phyloP scores from a whole-genome alignment of 1,140 invertebrate genomes.

The Sinella curviseta region DNA sequence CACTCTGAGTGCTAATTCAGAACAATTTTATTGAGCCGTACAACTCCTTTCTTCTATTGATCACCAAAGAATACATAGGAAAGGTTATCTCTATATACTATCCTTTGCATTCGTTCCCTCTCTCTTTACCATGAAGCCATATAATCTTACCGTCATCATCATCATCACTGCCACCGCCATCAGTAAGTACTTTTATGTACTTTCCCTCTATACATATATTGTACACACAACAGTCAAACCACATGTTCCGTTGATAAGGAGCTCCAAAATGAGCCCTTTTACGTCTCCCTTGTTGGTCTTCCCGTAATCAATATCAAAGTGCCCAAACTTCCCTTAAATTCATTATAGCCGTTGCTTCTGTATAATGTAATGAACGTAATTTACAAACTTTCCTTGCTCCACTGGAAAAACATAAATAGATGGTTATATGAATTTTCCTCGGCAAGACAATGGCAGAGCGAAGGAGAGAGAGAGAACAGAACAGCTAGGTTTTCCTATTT shows the following conservation, averaged over 20 bases:
- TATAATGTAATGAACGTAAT: background rate
- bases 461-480: too few relatives aligned
- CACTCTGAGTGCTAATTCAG: slow-evolving; percentile 5
- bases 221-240: too few relatives aligned
- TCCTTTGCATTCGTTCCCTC: background rate
- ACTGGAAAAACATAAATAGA: slow-evolving; percentile 15
- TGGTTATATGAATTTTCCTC: background rate
- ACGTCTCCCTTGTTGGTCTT: background rate
- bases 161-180: background rate
- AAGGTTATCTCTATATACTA: background rate
- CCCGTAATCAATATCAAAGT: background rate
- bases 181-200: background rate
- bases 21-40: slow-evolving; percentile 13
- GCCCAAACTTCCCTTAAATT: background rate
- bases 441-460: background rate
- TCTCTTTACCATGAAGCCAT: background rate
- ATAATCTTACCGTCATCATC: background rate
- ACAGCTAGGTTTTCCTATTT: too few relatives aligned
- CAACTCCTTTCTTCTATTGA: background rate
- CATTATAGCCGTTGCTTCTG: background rate
- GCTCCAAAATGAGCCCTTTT: background rate
- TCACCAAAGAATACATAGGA: background rate
- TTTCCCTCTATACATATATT: too few relatives aligned
- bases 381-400: slow-evolving; percentile 13
- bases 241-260: background rate